phyloP scores from a whole-genome alignment of 2,888 invertebrate genomes.

The Dryobotodes eremita region DNA sequence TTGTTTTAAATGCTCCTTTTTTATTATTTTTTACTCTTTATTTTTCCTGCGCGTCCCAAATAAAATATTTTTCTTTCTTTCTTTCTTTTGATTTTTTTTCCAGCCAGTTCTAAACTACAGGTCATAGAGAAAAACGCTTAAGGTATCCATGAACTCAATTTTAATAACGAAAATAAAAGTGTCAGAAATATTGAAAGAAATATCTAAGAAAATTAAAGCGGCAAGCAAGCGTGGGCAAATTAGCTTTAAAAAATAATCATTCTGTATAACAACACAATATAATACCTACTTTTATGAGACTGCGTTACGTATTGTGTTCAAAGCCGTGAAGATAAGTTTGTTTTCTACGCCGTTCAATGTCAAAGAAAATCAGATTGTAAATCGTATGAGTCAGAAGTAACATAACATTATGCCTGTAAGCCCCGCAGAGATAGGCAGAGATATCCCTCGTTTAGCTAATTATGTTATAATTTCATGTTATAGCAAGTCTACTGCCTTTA shows the following conservation, averaged over 20 bases:
- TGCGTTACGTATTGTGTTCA: slow-evolving; percentile 8
- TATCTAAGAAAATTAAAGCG: not conserved
- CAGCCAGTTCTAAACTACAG: not conserved
- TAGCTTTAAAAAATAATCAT: not conserved
- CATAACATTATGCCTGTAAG: not conserved
- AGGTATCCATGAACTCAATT: too few relatives aligned
- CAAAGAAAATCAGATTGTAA: slow-evolving; percentile 19
- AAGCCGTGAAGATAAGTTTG: slow-evolving; percentile 42
- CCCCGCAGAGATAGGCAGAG: not conserved
- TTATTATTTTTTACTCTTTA: too few relatives aligned
- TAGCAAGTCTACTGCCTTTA: not conserved
- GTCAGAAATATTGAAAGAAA: not conserved
- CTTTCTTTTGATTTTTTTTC: too few relatives aligned
- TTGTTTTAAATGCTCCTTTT: too few relatives aligned
- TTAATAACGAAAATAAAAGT: too few relatives aligned
- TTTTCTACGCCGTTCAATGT: slow-evolving; percentile 14
- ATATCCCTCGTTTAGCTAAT: not conserved
- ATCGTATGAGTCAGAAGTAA: not conserved
- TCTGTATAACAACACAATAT: not conserved
- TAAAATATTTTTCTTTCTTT: too few relatives aligned
- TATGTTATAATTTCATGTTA: not conserved
- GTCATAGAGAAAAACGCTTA: not conserved
- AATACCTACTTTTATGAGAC: slow-evolving; percentile 1
- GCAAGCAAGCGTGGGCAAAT: not conserved
- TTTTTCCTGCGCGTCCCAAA: too few relatives aligned